Conservation (phyloP, 1,140 invertebrate genomes). For the Drosophila kanapiae region DNA sequence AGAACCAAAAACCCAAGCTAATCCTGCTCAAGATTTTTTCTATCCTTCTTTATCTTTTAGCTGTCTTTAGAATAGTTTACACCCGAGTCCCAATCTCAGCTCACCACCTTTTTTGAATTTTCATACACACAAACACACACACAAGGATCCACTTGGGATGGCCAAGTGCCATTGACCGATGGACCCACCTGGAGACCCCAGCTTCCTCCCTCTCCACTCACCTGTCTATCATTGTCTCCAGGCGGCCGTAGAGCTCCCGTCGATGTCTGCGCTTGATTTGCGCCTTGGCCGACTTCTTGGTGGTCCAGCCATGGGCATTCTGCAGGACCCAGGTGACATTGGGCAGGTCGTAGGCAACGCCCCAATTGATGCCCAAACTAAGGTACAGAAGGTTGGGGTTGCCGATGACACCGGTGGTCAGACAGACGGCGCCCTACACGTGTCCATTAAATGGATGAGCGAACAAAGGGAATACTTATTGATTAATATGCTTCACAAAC, state of each 20-base stretch:
- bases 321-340: slow-evolving; percentile 88
- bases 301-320: slow-evolving; percentile 81
- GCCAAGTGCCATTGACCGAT: slow-evolving; percentile 18
- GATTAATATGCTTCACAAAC: neutral
- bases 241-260: slow-evolving; percentile 89
- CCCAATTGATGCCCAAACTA: slow-evolving; percentile 88
- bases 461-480: slow-evolving; percentile 12
- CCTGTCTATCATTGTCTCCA: slow-evolving; percentile 90
- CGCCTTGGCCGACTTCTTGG: slow-evolving; percentile 54
- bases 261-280: slow-evolving; percentile 88
- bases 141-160: slow-evolving; percentile 1
- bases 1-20: neutral
- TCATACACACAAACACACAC: slow-evolving; percentile 11
- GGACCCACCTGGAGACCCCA: slow-evolving; percentile 2
- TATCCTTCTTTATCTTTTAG: neutral
- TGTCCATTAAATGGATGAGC: slow-evolving; percentile 10
- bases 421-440: slow-evolving; percentile 72
- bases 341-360: slow-evolving; percentile 91
- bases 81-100: neutral
- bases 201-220: slow-evolving; percentile 73
- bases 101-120: slow-evolving; percentile 22
- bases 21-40: neutral
- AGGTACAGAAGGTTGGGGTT: slow-evolving; percentile 79
- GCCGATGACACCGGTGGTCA: slow-evolving; percentile 80
- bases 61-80: neutral